A percentile compares a stretch with the other conserved stretches of the same genome.
Evolutionary conservation across 1,140 invertebrate species (phyloP).

Genomic region (Drusus annulatus): DNA sequence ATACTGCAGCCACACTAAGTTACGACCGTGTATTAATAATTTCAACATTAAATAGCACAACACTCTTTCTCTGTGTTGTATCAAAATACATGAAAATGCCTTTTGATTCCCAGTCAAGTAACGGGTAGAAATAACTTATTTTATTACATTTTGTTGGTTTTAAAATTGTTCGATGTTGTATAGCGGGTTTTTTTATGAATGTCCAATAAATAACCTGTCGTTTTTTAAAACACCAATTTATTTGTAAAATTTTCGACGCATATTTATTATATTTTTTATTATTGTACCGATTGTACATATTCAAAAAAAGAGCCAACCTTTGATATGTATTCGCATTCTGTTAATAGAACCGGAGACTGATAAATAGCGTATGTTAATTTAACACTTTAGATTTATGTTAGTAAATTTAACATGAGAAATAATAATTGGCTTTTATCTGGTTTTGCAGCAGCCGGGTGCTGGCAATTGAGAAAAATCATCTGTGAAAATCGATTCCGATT

Average conservation of each 20-base stretch:
- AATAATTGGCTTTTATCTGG: conserved; percentile 37
- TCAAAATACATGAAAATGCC: conserved; percentile 17
- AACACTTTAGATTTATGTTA: conserved; percentile 34
- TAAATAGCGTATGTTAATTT: conserved; percentile 24
- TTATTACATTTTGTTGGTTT: conserved; percentile 32
- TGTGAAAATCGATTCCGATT: neutral
- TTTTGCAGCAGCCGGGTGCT: neutral
- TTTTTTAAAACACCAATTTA: conserved; percentile 23
- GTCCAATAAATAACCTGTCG: conserved; percentile 27
- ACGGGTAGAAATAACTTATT: conserved; percentile 7
- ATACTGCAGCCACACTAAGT: neutral
- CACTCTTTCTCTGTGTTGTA: neutral
- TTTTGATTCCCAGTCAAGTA: neutral
- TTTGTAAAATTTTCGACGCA: neutral
- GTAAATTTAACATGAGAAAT: conserved; percentile 28
- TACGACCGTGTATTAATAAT: conserved; percentile 5
- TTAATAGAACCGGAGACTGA: conserved; percentile 13
- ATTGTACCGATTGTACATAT: neutral
- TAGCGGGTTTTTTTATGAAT: conserved; percentile 8
- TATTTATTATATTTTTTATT: no score
- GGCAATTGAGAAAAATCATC: neutral
- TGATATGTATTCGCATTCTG: conserved; percentile 19
- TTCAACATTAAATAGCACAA: neutral
- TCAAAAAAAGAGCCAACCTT: neutral
- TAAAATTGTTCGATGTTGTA: conserved; percentile 3